phyloP scores from a whole-genome alignment of 2,888 invertebrate genomes.

The Cerceris ruficornis region DNA sequence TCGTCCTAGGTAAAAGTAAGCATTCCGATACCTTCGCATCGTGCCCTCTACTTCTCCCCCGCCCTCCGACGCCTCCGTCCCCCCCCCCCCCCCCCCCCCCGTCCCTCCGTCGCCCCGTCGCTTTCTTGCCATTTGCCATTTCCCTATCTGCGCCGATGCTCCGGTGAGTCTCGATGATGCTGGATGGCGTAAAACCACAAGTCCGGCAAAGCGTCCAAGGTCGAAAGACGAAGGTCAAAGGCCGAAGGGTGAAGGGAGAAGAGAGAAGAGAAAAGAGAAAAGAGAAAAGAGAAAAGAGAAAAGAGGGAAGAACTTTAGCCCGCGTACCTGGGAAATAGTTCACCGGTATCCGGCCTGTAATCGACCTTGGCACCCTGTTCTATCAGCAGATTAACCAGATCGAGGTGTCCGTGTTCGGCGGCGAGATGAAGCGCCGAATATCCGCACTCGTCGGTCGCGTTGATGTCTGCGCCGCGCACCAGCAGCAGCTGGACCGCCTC shows the following conservation, averaged over 20 bases:
- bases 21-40: not conserved
- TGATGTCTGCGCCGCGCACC: constrained; percentile 91
- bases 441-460: constrained; percentile 94
- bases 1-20: constrained; percentile 82
- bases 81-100: too few species aligned
- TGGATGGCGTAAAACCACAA: too few species aligned
- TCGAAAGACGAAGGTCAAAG: not conserved
- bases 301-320: not conserved
- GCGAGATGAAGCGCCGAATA: constrained; percentile 95
- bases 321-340: constrained; percentile 84
- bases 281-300: not conserved
- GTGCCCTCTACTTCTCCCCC: not conserved
- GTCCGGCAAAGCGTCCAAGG: too few species aligned
- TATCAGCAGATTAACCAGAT: constrained; percentile 88
- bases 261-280: not conserved
- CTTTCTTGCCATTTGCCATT: too few species aligned
- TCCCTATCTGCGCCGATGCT: too few species aligned
- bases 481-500: constrained; percentile 92
- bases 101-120: too few species aligned
- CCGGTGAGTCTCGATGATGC: too few species aligned
- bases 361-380: constrained; percentile 91
- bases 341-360: constrained; percentile 88
- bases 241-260: not conserved
- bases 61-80: too few species aligned
- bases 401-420: constrained; percentile 91